phyloP scores from a whole-genome alignment of 2,797 vertebrate genomes.

The Potorous gilbertii region DNA sequence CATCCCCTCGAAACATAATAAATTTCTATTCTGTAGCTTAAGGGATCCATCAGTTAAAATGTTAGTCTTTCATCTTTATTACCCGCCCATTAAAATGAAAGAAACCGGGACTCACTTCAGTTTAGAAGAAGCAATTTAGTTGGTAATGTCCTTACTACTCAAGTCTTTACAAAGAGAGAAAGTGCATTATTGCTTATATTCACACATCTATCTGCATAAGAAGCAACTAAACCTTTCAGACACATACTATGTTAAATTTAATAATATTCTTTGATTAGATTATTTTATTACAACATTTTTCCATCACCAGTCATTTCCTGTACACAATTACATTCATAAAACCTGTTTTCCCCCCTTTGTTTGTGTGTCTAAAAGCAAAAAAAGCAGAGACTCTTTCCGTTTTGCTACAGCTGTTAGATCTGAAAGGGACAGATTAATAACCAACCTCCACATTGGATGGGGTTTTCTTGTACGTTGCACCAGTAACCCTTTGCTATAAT shows the following conservation, averaged over 20 bases:
- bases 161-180: constrained; percentile 83
- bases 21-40: constrained; percentile 86
- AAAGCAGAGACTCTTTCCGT: constrained; percentile 69
- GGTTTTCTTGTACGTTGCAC: constrained; percentile 77
- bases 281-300: constrained; percentile 81
- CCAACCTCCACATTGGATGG: constrained; percentile 75
- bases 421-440: constrained; percentile 84
- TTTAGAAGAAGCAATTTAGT: constrained; percentile 86
- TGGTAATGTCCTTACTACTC: constrained; percentile 84
- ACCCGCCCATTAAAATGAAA: constrained; percentile 89
- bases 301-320: constrained; percentile 83
- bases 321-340: constrained; percentile 79
- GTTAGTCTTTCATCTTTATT: constrained; percentile 90
- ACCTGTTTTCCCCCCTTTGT: constrained; percentile 71
- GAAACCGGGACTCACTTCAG: constrained; percentile 86
- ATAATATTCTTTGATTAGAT: constrained; percentile 83
- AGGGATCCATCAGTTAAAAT: constrained; percentile 88
- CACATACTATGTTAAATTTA: constrained; percentile 80
- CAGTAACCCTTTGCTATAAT: constrained; percentile 84
- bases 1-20: constrained; percentile 85
- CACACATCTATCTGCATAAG: constrained; percentile 85
- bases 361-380: constrained; percentile 62
- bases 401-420: constrained; percentile 78
- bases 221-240: constrained; percentile 83
- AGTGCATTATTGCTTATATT: constrained; percentile 81